Conservation (phyloP, 2,888 invertebrate species). For the Brenthis ino region DNA sequence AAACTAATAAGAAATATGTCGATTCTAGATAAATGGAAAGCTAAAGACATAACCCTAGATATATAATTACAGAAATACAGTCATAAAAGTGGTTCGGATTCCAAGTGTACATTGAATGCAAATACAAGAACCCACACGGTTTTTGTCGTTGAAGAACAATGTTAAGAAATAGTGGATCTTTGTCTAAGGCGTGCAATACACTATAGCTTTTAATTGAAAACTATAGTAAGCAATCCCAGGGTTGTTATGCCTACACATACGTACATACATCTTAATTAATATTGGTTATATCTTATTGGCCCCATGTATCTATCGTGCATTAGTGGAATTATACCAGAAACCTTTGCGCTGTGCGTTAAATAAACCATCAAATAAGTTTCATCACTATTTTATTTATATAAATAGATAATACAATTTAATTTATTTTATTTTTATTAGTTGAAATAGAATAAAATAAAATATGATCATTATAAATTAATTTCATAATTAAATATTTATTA, state of each 20-base stretch:
- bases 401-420: too few species aligned
- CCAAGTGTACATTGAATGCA: conserved; percentile 45
- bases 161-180: conserved; percentile 33
- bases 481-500: too few species aligned
- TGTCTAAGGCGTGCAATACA: background rate
- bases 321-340: too few species aligned
- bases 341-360: too few species aligned
- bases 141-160: conserved; percentile 39
- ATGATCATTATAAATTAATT: too few species aligned
- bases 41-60: conserved; percentile 35
- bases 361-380: too few species aligned
- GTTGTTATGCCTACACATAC: background rate
- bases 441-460: too few species aligned
- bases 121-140: conserved; percentile 42
- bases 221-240: too few species aligned
- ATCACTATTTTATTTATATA: too few species aligned
- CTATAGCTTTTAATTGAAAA: background rate
- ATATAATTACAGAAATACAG: conserved; percentile 40
- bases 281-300: background rate
- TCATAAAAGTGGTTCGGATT: conserved; percentile 42
- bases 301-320: too few species aligned
- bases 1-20: background rate
- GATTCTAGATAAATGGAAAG: conserved; percentile 9
- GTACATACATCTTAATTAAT: too few species aligned
- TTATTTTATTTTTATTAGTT: too few species aligned